Percentiles rank a stretch among this genome's conserved stretches.
Evolutionary conservation across 2,113 vertebrate species (phyloP).

Genomic region (Mustelus asterias): DNA sequence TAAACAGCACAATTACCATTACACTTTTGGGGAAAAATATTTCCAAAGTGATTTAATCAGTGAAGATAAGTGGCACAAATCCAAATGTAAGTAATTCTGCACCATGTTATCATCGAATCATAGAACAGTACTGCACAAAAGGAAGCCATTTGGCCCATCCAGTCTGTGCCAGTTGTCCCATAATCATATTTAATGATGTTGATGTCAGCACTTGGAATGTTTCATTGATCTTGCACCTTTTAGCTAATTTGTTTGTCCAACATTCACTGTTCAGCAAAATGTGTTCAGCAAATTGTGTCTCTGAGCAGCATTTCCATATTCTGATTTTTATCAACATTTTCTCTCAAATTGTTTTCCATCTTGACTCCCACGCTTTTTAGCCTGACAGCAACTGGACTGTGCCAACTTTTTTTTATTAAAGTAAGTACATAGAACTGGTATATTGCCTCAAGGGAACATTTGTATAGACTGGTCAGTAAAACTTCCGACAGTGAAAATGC

Average conservation of each 20-base stretch:
- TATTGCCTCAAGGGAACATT: neutral
- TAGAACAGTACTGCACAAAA: neutral
- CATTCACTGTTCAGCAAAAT: neutral
- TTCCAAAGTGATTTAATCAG: neutral
- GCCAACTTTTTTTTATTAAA: neutral
- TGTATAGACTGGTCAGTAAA: neutral
- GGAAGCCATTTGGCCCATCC: too few species aligned
- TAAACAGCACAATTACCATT: neutral
- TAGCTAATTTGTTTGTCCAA: neutral
- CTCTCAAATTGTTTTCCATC: neutral
- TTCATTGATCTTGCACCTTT: neutral
- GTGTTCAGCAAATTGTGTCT: conserved; percentile 12
- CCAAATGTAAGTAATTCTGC: neutral
- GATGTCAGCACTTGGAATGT: neutral
- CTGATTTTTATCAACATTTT: conserved; percentile 21
- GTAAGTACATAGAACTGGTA: neutral
- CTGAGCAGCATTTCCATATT: neutral
- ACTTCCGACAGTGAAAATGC: neutral
- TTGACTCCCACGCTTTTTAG: neutral
- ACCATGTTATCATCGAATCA: neutral
- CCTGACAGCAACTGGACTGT: neutral
- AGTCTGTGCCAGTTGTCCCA: too few species aligned
- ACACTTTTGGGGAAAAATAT: neutral
- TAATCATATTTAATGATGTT: neutral
- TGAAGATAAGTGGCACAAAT: neutral